Evolutionary conservation across 37 sponge, comb jelly and placozoan species (phyloP).

Genomic region (Theonella swinhoei): DNA sequence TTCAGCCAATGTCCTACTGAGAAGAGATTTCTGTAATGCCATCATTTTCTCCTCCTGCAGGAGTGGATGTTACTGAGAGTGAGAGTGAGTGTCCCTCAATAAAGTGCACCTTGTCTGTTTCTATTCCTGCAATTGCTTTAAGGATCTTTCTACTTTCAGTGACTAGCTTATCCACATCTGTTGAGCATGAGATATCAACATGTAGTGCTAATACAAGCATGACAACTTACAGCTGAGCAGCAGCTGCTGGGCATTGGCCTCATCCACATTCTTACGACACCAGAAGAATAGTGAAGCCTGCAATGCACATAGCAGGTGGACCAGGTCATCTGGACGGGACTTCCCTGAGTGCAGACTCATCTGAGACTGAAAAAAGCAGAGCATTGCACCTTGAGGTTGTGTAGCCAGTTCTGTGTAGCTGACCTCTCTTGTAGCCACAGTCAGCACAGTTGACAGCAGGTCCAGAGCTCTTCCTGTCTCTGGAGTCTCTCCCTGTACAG

Average conservation of each 20-base stretch:
- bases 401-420: not conserved
- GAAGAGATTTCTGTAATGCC: conserved; percentile 19
- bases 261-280: conserved; percentile 40
- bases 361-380: not conserved
- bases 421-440: conserved; percentile 64
- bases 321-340: conserved; percentile 45
- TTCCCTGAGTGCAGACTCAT: not conserved
- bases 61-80: not conserved
- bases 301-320: conserved; percentile 54
- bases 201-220: no score
- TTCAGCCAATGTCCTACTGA: conserved; percentile 42
- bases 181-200: no score
- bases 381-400: not conserved
- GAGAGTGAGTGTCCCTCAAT: not conserved
- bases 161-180: not conserved
- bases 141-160: not conserved
- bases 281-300: conserved; percentile 67
- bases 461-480: conserved; percentile 17
- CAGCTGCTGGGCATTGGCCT: not conserved
- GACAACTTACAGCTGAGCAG: conserved; percentile 29
- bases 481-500: conserved; percentile 11
- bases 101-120: not conserved
- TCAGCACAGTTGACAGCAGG: conserved; percentile 61
- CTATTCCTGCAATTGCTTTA: not conserved
- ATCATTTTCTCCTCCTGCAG: not conserved